These are phyloP conservation scores for Carpatolechia fugitivella DNA, from an alignment of 2,888 invertebrate species.

Conservation along the genomic window DNA sequence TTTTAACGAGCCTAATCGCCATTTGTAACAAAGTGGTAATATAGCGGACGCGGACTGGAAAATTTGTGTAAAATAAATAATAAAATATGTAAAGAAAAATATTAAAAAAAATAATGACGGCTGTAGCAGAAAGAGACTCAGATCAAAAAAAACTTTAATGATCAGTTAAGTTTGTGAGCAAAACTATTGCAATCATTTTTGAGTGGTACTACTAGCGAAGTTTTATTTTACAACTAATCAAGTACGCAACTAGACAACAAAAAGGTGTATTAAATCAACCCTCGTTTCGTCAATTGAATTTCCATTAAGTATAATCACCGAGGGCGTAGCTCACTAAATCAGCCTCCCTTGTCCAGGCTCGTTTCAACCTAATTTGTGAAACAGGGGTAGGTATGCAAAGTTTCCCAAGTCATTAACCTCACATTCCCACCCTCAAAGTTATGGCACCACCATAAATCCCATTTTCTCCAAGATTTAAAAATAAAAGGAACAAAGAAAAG, in stretches of 20 bases:
- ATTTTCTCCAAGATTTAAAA: slow-evolving; percentile 51
- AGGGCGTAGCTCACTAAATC: neutral
- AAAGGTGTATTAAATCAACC: neutral
- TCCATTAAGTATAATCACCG: neutral
- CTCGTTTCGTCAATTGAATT: neutral
- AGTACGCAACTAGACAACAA: neutral
- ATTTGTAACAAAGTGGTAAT: no score
- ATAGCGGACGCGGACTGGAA: no score
- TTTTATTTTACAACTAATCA: no score
- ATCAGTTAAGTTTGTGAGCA: no score
- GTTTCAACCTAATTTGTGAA: slow-evolving; percentile 5
- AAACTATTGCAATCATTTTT: no score
- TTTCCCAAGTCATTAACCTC: slow-evolving; percentile 28
- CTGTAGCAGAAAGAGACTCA: no score
- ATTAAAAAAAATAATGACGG: no score
- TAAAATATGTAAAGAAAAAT: no score
- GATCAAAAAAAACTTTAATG: no score
- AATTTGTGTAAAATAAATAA: no score
- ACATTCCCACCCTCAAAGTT: slow-evolving; percentile 38
- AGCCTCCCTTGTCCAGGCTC: neutral
- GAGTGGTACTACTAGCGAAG: no score
- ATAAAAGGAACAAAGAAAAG: slow-evolving; percentile 46
- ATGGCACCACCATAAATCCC: slow-evolving; percentile 47
- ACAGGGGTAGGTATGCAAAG: neutral
- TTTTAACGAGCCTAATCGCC: no score